Evolutionary conservation across 2,797 vertebrate species (phyloP).

Genomic region (Myioborus melanocephalus): DNA sequence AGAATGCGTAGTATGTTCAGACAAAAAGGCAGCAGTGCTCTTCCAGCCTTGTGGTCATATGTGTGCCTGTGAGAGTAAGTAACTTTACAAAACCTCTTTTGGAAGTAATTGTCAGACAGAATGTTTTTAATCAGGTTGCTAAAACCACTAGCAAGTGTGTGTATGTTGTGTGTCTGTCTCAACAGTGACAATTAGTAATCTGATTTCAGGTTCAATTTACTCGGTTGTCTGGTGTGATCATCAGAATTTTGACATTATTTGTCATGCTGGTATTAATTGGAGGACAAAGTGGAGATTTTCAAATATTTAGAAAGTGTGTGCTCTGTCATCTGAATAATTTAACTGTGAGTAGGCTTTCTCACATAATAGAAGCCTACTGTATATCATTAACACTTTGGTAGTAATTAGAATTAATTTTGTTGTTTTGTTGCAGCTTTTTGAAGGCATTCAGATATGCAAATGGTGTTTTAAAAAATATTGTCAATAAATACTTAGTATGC

Average conservation of each 20-base stretch:
- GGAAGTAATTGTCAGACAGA: neutral
- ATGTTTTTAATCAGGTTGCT: neutral
- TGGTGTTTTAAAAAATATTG: neutral
- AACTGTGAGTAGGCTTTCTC: neutral
- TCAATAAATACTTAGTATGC: neutral
- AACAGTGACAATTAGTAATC: neutral
- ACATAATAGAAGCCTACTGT: neutral
- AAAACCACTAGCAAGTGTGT: neutral
- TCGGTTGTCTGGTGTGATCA: neutral
- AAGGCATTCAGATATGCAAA: neutral
- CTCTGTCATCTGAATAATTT: neutral
- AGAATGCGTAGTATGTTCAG: conserved; percentile 99
- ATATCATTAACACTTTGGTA: neutral
- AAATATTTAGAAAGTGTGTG: neutral
- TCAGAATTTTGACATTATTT: neutral
- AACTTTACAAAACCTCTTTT: neutral
- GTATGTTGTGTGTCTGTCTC: rapidly evolving
- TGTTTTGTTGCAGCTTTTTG: neutral
- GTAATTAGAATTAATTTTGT: neutral
- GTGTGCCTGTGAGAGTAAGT: conserved; percentile 99
- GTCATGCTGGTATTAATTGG: neutral
- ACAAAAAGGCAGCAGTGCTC: conserved; percentile 97
- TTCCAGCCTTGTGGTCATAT: conserved; percentile 99
- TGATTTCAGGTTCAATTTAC: neutral
- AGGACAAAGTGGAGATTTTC: neutral